Percentiles rank a stretch among this genome's conserved stretches.
Conservation (phyloP, 2,888 invertebrate genomes). For the Argyra leucocephala region DNA sequence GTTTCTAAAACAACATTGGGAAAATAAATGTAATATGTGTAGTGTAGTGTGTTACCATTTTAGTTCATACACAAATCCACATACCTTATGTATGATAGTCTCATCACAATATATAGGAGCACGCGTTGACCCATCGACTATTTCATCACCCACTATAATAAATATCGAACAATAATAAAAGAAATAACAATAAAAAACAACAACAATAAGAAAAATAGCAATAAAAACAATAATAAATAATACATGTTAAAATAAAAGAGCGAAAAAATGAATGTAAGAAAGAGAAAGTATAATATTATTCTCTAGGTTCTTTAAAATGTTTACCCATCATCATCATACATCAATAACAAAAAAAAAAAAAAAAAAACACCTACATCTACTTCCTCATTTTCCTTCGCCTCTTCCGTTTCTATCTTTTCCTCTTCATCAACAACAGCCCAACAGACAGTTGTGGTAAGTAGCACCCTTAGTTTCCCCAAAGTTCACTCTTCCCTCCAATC, state of each 20-base stretch:
- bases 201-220: too few relatives aligned
- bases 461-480: too few relatives aligned
- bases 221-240: background rate
- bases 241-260: too few relatives aligned
- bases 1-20: background rate
- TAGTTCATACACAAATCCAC: background rate
- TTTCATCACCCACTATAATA: slow-evolving; percentile 8
- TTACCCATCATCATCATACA: background rate
- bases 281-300: background rate
- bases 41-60: background rate
- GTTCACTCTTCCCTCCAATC: background rate
- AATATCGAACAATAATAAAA: background rate
- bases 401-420: too few relatives aligned
- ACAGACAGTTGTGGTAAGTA: too few relatives aligned
- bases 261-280: background rate
- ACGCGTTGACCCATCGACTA: slow-evolving; percentile 10
- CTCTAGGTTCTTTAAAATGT: background rate
- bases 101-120: background rate
- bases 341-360: background rate
- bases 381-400: too few relatives aligned
- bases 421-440: too few relatives aligned
- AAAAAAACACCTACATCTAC: too few relatives aligned
- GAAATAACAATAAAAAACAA: background rate
- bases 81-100: background rate
- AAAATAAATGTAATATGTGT: too few relatives aligned